Conservation (phyloP, 2,888 invertebrate genomes). For the Baccha elongata region DNA sequence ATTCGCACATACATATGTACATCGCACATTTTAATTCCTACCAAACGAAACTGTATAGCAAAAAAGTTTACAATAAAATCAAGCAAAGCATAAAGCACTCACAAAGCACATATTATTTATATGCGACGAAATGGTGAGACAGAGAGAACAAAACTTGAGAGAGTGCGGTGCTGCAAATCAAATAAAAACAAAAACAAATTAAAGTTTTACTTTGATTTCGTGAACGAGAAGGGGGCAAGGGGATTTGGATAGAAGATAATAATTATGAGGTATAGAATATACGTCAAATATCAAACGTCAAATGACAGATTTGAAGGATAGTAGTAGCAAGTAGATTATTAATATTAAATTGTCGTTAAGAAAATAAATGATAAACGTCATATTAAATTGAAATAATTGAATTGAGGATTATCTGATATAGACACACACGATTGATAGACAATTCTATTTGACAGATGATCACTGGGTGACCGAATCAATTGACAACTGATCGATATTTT, state of each 20-base stretch:
- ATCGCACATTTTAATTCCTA: slow-evolving; percentile 59
- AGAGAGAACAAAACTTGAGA: slow-evolving; percentile 34
- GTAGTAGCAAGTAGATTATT: not conserved
- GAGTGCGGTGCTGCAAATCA: slow-evolving; percentile 13
- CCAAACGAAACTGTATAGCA: slow-evolving; percentile 32
- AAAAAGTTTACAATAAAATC: slow-evolving; percentile 51
- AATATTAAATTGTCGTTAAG: slow-evolving; percentile 3
- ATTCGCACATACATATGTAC: slow-evolving; percentile 46
- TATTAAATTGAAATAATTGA: slow-evolving; percentile 12
- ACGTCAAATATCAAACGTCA: slow-evolving; percentile 22
- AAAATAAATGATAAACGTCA: slow-evolving; percentile 12
- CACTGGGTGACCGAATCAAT: not conserved
- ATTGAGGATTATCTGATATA: not conserved
- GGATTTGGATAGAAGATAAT: not conserved
- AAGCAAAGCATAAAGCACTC: slow-evolving; percentile 30
- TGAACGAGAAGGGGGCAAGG: not conserved
- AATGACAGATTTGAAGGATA: slow-evolving; percentile 28
- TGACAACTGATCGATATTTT: not conserved
- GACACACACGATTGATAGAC: not conserved
- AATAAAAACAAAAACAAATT: not conserved
- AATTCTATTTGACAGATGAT: not conserved
- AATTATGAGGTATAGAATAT: not conserved
- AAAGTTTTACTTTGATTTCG: not conserved
- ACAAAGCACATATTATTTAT: not conserved
- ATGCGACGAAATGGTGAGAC: not conserved